Evolutionary conservation across 2,888 invertebrate species (phyloP).

Genomic region (Erpobdella octoculata): DNA sequence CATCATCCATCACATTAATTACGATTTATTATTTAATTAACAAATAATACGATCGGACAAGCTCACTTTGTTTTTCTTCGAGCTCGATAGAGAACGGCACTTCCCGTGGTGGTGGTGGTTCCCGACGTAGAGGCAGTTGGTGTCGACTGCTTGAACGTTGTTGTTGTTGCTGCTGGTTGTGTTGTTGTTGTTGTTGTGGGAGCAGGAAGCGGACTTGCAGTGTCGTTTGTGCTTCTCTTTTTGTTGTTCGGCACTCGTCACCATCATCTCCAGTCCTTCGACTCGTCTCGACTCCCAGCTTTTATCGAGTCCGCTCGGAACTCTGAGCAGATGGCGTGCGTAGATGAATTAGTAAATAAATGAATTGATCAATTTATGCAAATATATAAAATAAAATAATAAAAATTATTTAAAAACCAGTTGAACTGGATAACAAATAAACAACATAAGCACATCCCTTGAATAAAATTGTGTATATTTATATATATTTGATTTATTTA

Average conservation of each 20-base stretch:
- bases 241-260: constrained; percentile 11
- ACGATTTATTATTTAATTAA: background rate
- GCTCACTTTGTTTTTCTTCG: constrained; percentile 8
- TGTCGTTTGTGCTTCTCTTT: constrained; percentile 6
- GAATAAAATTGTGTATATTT: too few relatives aligned
- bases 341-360: too few relatives aligned
- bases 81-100: background rate
- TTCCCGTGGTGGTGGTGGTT: constrained; percentile 3
- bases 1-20: too few relatives aligned
- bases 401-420: too few relatives aligned
- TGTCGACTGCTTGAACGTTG: background rate
- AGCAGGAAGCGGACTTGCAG: background rate
- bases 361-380: too few relatives aligned
- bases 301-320: constrained; percentile 26
- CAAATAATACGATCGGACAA: too few relatives aligned
- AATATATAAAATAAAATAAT: too few relatives aligned
- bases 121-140: background rate
- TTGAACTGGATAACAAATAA: too few relatives aligned
- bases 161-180: constrained; percentile 3
- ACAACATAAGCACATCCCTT: too few relatives aligned
- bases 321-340: too few relatives aligned
- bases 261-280: constrained; percentile 27
- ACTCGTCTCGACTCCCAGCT: constrained; percentile 29
- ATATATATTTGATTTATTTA: too few relatives aligned
- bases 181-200: constrained; percentile 4